Evolutionary conservation across 2,113 vertebrate genomes (phyloP).

Genomic region (Nycticebus coucang): DNA sequence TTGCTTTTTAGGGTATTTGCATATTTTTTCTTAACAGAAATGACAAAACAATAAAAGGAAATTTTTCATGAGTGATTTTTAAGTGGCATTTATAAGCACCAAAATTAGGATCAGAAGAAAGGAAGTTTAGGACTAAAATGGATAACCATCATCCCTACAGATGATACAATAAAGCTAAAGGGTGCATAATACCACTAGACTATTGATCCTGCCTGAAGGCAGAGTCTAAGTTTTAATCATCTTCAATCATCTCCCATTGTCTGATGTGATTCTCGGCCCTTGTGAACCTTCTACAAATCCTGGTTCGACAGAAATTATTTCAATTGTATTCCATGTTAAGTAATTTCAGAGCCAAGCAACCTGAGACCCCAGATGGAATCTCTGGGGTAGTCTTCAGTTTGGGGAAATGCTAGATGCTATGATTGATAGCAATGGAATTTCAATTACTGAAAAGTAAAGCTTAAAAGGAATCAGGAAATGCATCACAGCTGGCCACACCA

Average conservation of each 20-base stretch:
- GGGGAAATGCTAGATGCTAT: neutral
- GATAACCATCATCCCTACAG: neutral
- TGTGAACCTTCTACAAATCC: neutral
- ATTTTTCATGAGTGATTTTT: neutral
- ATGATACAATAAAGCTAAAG: neutral
- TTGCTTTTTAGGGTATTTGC: neutral
- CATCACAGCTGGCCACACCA: neutral
- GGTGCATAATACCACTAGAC: neutral
- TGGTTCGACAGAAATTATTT: neutral
- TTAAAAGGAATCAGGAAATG: neutral
- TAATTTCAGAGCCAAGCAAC: neutral
- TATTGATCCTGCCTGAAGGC: neutral
- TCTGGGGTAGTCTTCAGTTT: neutral
- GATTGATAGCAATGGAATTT: neutral
- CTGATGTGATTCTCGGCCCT: neutral
- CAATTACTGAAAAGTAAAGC: neutral
- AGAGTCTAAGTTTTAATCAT: neutral
- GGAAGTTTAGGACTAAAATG: neutral
- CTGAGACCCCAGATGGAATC: neutral
- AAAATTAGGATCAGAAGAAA: neutral
- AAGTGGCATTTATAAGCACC: neutral
- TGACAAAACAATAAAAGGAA: neutral
- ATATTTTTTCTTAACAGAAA: constrained; percentile 9
- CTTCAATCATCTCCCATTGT: neutral
- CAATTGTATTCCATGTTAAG: neutral